Base-by-base conservation (phyloP, 2,113 vertebrate species). In the Bos indicus region DNA sequence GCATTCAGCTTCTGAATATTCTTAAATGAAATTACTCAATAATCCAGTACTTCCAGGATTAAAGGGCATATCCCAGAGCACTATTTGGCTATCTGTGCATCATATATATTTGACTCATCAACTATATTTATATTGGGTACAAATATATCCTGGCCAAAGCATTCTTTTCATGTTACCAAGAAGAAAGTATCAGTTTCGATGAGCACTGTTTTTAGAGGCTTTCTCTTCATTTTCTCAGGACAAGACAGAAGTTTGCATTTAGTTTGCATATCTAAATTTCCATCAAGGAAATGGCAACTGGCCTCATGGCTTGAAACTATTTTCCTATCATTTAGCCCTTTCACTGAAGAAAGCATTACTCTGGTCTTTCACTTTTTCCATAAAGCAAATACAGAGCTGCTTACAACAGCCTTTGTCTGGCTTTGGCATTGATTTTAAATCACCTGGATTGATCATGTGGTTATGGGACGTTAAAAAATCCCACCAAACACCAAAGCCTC, bases 371-470 rank as follows among this genome's bases (percentile, higher is more conserved):
- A 59, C 95, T 93, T 94, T 97, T 97, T 97, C 94, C 64, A 51
- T 94, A 96, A 97, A 94, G 91, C 95, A 97, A 88, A 97, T 74
- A 95, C 62, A 96, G 80, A 98, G 93, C 96, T 98, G 95, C 95
- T 98, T 97, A 94, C 92, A 97, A 59, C 95, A 88, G 96, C 96
- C 98, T 97, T 98, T 98, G 98, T 98, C 97, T 98, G 96, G 84
- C 96, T 97, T 96, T 97, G 92, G 83, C 96, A 98, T 97, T 97
- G 98, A 98, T 98, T 97, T 98, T 97, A 98, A 98, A 98, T 98
- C 98, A 97, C 97, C 96, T 97, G 96, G 90, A 98, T 98, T 98
- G 95, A 98, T 98, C 98, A 97, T 98, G 97, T 98, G 95, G 97
- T 97, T 97, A 95, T 97, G 93, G 96, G 96, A 97, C 92, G 95